A percentile compares a stretch with the other conserved stretches of the same genome.
Evolutionary conservation across 2,797 vertebrate species (phyloP).

Genomic region (Macrochelys suwanniensis): DNA sequence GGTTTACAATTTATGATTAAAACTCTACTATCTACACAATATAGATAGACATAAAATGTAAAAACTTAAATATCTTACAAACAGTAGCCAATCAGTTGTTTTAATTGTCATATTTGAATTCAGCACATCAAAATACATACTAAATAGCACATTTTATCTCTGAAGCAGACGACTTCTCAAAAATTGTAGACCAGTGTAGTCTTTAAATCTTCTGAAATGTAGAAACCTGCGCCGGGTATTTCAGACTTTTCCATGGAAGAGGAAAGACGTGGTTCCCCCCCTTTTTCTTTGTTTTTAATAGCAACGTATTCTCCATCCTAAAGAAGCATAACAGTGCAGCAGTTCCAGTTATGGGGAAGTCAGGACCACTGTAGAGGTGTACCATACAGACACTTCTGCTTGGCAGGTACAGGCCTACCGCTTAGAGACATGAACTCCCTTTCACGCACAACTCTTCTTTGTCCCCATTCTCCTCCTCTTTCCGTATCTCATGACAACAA

Average conservation of each 20-base stretch:
- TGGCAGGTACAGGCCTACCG: neutral
- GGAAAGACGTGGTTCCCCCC: neutral
- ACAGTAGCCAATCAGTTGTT: too few relatives aligned
- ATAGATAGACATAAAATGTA: too few relatives aligned
- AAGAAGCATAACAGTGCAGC: neutral
- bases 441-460: neutral
- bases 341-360: neutral
- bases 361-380: neutral
- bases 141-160: too few relatives aligned
- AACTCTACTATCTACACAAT: too few relatives aligned
- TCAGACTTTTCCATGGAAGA: neutral
- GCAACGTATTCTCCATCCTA: neutral
- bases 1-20: too few relatives aligned
- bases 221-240: neutral
- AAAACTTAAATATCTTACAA: too few relatives aligned
- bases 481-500: accelerated
- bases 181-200: too few relatives aligned
- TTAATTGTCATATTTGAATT: too few relatives aligned
- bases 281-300: neutral
- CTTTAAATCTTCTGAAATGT: neutral
- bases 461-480: neutral
- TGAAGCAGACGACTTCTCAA: too few relatives aligned
- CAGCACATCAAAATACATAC: too few relatives aligned
- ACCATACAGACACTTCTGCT: neutral
- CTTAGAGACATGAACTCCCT: neutral